These are phyloP conservation scores for Bovichtus variegatus DNA, from an alignment of 2,797 vertebrate species.

Conservation along the genomic window DNA sequence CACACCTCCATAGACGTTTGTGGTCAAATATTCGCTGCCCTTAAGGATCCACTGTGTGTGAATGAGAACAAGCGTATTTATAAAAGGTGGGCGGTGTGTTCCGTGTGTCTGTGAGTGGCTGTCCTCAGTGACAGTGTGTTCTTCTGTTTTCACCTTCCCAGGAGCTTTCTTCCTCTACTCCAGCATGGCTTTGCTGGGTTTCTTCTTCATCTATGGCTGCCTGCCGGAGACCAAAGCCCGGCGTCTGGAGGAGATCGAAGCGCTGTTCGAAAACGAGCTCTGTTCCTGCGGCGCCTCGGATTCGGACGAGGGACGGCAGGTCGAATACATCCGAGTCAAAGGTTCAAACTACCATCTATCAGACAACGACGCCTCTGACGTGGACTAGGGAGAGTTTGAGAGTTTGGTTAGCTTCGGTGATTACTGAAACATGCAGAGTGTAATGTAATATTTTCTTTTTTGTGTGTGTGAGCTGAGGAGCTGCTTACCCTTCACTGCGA, in stretches of 20 bases:
- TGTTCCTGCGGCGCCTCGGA: constrained; percentile 94
- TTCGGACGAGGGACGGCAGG: constrained; percentile 95
- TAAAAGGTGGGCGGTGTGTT: constrained; percentile 5
- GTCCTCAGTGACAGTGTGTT: constrained; percentile 7
- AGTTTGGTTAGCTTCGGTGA: constrained; percentile 5
- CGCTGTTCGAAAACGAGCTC: constrained; percentile 93
- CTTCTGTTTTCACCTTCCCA: constrained; percentile 68
- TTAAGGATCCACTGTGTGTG: constrained; percentile 4
- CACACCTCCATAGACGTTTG: neutral
- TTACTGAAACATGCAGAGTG: constrained; percentile 29
- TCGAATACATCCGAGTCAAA: constrained; percentile 99
- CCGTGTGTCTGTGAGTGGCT: constrained; percentile 7
- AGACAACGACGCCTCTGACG: constrained; percentile 98
- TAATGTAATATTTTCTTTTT: constrained; percentile 9
- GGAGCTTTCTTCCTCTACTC: constrained; percentile 98
- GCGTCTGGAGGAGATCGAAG: constrained; percentile 96
- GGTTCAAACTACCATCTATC: constrained; percentile 99
- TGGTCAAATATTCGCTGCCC: neutral
- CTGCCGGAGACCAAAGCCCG: constrained; percentile 98
- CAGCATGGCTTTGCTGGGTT: constrained; percentile 90
- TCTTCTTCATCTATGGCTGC: constrained; percentile 94
- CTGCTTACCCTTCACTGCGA: constrained; percentile 12
- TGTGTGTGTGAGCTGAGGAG: constrained; percentile 27
- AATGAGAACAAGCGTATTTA: constrained; percentile 2
- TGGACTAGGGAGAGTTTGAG: constrained; percentile 85